Conservation (phyloP, 1,140 invertebrate species). For the Conus ventricosus region DNA sequence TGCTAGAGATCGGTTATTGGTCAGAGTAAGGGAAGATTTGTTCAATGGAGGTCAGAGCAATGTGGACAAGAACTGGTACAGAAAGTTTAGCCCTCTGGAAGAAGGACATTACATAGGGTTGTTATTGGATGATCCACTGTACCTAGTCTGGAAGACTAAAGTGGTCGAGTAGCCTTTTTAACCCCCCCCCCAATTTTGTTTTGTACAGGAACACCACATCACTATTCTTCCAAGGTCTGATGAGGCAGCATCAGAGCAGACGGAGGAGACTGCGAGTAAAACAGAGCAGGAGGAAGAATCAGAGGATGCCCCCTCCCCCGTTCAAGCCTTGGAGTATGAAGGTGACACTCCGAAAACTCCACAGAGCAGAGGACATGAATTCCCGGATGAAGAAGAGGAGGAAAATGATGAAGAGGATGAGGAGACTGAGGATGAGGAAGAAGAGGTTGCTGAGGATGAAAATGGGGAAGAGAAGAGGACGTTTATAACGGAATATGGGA, state of each 20-base stretch:
- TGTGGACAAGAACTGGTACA: too few species aligned
- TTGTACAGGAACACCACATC: constrained; percentile 12
- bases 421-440: constrained; percentile 20
- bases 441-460: constrained; percentile 35
- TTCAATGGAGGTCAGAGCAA: too few species aligned
- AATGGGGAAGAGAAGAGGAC: not conserved
- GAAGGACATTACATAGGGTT: too few species aligned
- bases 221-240: not conserved
- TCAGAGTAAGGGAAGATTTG: too few species aligned
- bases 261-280: constrained; percentile 21
- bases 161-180: not conserved
- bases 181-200: not conserved
- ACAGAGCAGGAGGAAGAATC: constrained; percentile 33
- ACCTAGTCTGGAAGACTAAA: too few species aligned
- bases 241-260: constrained; percentile 9
- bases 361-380: constrained; percentile 3
- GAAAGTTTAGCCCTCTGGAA: too few species aligned
- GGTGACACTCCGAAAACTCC: constrained; percentile 31
- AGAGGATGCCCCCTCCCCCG: constrained; percentile 25
- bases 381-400: constrained; percentile 5
- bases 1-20: too few species aligned
- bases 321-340: constrained; percentile 9
- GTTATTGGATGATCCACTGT: too few species aligned
- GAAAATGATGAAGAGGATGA: not conserved
- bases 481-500: constrained; percentile 19